Percentiles rank a stretch among this genome's conserved stretches.
Evolutionary conservation across 2,797 vertebrate genomes (phyloP).

Genomic region (Sylvilagus floridanus): DNA sequence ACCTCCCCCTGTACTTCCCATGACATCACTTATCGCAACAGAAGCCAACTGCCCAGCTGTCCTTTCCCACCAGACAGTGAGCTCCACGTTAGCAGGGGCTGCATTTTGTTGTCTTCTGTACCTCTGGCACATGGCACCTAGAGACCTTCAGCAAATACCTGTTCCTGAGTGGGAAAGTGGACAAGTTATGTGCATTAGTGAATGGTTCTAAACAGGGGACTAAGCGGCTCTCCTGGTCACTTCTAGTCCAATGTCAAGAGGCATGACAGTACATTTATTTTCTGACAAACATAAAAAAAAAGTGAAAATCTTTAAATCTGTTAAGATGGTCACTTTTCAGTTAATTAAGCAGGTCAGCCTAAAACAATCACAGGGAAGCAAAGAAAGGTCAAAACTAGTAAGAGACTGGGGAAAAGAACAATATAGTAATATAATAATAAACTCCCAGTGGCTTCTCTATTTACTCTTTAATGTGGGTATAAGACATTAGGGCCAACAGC

Average conservation of each 20-base stretch:
- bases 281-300: background rate
- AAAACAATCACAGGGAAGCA: background rate
- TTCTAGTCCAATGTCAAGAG: background rate
- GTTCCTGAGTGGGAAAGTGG: background rate
- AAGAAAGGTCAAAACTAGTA: background rate
- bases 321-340: conserved; percentile 2
- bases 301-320: background rate
- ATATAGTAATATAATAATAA: background rate
- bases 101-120: background rate
- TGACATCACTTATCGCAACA: background rate
- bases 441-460: background rate
- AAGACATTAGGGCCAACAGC: background rate
- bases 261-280: background rate
- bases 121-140: background rate
- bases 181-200: background rate
- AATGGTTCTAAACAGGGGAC: background rate
- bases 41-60: background rate
- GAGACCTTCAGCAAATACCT: background rate
- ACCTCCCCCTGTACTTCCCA: background rate
- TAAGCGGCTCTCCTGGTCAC: background rate
- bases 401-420: background rate
- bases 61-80: background rate
- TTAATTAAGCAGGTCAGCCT: background rate
- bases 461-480: background rate
- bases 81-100: background rate